These are phyloP conservation scores for Alces alces DNA, from an alignment of 2,113 vertebrate genomes.

Conservation along the genomic window DNA sequence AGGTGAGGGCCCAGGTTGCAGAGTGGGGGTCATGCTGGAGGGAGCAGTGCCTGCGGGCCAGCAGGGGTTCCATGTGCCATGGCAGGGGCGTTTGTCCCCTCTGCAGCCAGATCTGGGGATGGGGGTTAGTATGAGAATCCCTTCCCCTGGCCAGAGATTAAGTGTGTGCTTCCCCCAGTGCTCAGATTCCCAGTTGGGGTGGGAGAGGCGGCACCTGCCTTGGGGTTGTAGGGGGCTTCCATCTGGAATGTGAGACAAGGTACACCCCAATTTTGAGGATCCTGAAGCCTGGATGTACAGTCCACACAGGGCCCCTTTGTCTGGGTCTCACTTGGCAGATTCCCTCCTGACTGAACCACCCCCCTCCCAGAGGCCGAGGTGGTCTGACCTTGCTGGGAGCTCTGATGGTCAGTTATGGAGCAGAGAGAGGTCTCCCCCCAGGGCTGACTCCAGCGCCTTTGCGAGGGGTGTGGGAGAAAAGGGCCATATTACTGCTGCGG, in stretches of 20 bases:
- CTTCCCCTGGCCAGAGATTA: neutral
- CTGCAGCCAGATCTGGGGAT: fast-evolving
- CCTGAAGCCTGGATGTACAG: fast-evolving
- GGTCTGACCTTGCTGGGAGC: neutral
- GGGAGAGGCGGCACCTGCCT: neutral
- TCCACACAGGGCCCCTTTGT: fast-evolving
- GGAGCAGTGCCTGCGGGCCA: no score
- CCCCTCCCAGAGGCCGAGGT: fast-evolving
- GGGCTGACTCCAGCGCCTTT: neutral
- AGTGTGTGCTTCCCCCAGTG: fast-evolving
- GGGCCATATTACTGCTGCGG: fast-evolving
- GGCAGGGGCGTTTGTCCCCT: neutral
- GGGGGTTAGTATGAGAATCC: neutral
- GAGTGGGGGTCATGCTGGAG: fast-evolving
- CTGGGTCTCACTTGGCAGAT: neutral
- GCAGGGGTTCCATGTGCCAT: fast-evolving
- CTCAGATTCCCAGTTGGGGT: neutral
- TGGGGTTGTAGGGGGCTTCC: fast-evolving
- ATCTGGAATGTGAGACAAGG: fast-evolving
- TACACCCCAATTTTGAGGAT: neutral
- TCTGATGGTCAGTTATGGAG: neutral
- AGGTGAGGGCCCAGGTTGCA: slow-evolving; percentile 80
- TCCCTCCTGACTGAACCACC: neutral
- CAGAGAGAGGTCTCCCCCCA: neutral
- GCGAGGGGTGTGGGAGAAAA: neutral